These are phyloP conservation scores for Edolisoma coerulescens DNA, from an alignment of 2,113 vertebrate species.

Conservation along the genomic window DNA sequence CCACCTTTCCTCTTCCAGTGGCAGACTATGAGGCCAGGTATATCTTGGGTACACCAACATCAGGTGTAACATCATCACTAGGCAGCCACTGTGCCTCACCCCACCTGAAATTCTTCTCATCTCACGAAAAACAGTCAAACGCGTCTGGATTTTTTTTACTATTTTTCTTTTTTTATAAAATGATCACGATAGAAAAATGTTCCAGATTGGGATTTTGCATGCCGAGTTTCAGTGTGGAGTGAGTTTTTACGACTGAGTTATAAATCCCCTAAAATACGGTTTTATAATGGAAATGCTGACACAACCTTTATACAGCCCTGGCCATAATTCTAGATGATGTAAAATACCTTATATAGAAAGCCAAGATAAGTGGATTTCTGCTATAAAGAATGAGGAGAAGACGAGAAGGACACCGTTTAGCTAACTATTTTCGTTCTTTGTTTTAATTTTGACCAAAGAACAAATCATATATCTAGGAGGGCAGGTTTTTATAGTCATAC, in stretches of 20 bases:
- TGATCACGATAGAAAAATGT: neutral
- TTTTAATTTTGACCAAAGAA: constrained; percentile 32
- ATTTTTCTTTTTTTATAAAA: neutral
- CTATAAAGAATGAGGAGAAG: neutral
- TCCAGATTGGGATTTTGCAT: neutral
- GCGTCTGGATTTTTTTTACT: fast-evolving
- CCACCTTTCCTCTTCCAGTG: neutral
- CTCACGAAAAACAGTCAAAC: no score
- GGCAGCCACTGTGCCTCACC: neutral
- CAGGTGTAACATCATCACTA: neutral
- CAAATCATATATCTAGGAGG: neutral
- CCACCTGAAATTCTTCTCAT: neutral
- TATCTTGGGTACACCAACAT: neutral
- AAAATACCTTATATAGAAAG: constrained; percentile 48
- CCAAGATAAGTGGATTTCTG: constrained; percentile 23
- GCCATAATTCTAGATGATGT: constrained; percentile 56
- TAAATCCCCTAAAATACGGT: constrained; percentile 56
- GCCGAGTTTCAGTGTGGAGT: constrained; percentile 22
- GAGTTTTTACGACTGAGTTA: constrained; percentile 60
- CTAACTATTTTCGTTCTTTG: constrained; percentile 10
- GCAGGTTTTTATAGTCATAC: neutral
- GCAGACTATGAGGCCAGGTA: neutral
- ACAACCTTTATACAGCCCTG: constrained; percentile 58
- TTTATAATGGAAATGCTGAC: constrained; percentile 69
- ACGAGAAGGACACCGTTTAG: neutral